phyloP scores from a whole-genome alignment of 2,113 vertebrate species.

The Martes martes region DNA sequence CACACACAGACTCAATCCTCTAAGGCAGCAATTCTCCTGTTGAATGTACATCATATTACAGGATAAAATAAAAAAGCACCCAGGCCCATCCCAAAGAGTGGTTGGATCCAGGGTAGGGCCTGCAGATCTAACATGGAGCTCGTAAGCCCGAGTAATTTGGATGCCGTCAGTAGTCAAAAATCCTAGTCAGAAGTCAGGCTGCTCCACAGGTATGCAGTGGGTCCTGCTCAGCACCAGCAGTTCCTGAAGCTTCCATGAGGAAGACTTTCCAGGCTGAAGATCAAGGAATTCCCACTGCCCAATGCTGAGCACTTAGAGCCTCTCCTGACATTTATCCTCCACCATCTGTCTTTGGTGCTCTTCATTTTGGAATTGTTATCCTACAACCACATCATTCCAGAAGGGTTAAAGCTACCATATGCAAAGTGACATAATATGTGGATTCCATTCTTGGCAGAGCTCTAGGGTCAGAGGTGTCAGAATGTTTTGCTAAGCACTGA shows the following conservation, averaged over 20 bases:
- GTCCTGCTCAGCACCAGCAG: no score
- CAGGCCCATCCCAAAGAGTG: not conserved
- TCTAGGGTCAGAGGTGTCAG: not conserved
- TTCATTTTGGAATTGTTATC: not conserved
- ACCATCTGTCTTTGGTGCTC: not conserved
- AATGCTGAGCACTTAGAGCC: not conserved
- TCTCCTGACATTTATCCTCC: not conserved
- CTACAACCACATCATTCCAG: not conserved
- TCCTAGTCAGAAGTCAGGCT: not conserved
- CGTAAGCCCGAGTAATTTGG: not conserved
- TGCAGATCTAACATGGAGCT: not conserved
- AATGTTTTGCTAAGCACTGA: not conserved
- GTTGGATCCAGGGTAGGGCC: not conserved
- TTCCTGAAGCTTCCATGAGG: not conserved
- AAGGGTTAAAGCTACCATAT: not conserved
- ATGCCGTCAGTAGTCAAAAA: not conserved
- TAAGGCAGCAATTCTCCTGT: not conserved
- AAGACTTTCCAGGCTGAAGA: not conserved
- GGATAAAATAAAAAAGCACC: not conserved
- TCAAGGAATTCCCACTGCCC: not conserved
- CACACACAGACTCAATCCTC: no score
- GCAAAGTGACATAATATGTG: not conserved
- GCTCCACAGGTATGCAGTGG: fast-evolving
- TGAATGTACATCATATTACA: not conserved
- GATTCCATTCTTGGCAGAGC: not conserved